Base-by-base conservation (phyloP, 1,140 invertebrate genomes). In the Saccostrea echinata region DNA sequence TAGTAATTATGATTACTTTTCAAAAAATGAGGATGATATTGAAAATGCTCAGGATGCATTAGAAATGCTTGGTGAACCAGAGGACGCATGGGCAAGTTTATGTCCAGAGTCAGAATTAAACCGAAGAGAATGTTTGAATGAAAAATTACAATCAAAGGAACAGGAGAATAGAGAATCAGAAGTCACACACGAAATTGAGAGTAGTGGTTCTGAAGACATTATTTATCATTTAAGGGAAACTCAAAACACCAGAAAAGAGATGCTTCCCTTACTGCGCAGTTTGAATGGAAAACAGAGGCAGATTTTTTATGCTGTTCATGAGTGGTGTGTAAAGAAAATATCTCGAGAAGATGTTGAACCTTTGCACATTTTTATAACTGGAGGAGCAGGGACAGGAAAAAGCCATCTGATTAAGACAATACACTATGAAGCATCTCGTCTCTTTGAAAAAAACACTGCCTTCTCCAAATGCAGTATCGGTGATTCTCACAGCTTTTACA, bases 401-500 rank as follows among this genome's bases (percentile, higher is more conserved):
- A 83, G 81, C n/a, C 81, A 83, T 52, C n/a, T 83, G 21, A 83
- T 83, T 11, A 83, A 83, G 51, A 53, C 81, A 51, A 52, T 83
- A 18, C n/a, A 82, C 21, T 86, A 57, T 86, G 86, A 86, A 61
- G 68, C 68, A 16, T 55, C 85, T 18, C 21, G 85, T 53, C 52
- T 82, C 27, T 27, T 86, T 16, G 30, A 68, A 81, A n/a, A n/a
- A 82, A 24, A 57, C 33, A n/a, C 13, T 11, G 33, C 13, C 30
- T n/a, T 21, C 76, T 30, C 85, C 84, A 57, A 85, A 88, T 85
- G 85, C 88, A 83, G 13, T 61, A 16, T 61, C 85, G 18, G 85
- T 88, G 11, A 57, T 90, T 35, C 35, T 90, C 12, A 85, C 76
- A 76, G 89, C 87, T 53, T 85, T 81, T 43, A 88, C 87, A 68